Evolutionary conservation across 2,888 invertebrate species (phyloP).

Genomic region (Ectemnius continuus): DNA sequence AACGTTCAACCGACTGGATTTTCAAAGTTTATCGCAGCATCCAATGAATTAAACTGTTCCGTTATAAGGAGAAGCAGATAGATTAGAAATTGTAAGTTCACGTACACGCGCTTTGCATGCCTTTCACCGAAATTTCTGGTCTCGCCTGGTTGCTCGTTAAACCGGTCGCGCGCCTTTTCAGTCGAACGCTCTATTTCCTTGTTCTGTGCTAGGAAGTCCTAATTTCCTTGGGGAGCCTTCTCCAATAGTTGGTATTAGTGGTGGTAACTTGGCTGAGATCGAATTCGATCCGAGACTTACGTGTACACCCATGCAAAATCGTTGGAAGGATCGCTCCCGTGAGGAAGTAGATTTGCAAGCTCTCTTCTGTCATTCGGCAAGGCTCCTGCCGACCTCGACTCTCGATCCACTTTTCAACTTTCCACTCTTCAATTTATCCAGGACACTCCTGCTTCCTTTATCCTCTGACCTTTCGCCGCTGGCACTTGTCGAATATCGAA

Average conservation of each 20-base stretch:
- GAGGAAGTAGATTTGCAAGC: not conserved
- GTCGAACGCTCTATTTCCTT: too few species aligned
- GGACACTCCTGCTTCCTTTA: not conserved
- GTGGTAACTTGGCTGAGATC: too few species aligned
- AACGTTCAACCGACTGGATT: conserved; percentile 3
- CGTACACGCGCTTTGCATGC: conserved; percentile 10
- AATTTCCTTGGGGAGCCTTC: too few species aligned
- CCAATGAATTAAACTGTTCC: not conserved
- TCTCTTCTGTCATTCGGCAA: conserved; percentile 26
- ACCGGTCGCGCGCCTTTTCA: conserved; percentile 3
- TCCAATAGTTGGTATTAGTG: too few species aligned
- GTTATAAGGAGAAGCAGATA: not conserved
- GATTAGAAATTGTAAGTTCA: not conserved
- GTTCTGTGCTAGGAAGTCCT: too few species aligned
- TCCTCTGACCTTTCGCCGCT: too few species aligned
- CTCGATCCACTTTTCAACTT: not conserved
- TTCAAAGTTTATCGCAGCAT: not conserved
- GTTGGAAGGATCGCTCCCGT: conserved; percentile 16
- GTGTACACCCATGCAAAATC: conserved; percentile 63
- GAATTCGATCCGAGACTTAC: conserved; percentile 44
- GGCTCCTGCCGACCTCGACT: not conserved
- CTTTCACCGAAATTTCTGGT: conserved; percentile 22
- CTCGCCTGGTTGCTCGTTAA: not conserved
- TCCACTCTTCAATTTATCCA: not conserved
- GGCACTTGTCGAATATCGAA: too few species aligned